phyloP scores from a whole-genome alignment of 2,888 invertebrate genomes.

The Quadroppia sp. region DNA sequence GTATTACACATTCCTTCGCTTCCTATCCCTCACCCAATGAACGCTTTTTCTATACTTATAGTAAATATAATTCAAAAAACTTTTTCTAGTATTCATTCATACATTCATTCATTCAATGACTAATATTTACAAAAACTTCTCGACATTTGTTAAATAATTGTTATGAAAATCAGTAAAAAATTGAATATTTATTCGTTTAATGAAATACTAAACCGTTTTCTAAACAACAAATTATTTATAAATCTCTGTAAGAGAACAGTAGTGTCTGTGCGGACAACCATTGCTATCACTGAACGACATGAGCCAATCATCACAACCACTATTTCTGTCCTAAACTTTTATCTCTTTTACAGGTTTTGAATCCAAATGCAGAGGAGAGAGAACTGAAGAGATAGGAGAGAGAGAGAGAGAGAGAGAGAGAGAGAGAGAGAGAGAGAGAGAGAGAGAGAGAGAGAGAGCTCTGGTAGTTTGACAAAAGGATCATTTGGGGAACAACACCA shows the following conservation, averaged over 20 bases:
- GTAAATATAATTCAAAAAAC: no score
- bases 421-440: constrained; percentile 28
- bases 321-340: not conserved
- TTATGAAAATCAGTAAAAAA: not conserved
- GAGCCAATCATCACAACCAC: constrained; percentile 8
- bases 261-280: no score
- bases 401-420: constrained; percentile 27
- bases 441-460: not conserved
- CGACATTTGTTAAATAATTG: not conserved
- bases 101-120: no score
- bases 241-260: no score
- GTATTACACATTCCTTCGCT: not conserved
- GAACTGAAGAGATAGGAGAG: not conserved
- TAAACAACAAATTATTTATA: no score
- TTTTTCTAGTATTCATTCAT: no score
- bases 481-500: constrained; percentile 12
- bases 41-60: not conserved
- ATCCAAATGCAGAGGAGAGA: not conserved
- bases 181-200: no score
- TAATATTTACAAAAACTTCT: not conserved
- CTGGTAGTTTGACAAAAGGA: not conserved
- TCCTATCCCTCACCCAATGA: not conserved
- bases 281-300: not conserved
- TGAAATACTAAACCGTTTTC: no score
- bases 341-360: constrained; percentile 15